These are phyloP conservation scores for Abrostola tripartita DNA, from an alignment of 2,888 invertebrate genomes.

Conservation along the genomic window DNA sequence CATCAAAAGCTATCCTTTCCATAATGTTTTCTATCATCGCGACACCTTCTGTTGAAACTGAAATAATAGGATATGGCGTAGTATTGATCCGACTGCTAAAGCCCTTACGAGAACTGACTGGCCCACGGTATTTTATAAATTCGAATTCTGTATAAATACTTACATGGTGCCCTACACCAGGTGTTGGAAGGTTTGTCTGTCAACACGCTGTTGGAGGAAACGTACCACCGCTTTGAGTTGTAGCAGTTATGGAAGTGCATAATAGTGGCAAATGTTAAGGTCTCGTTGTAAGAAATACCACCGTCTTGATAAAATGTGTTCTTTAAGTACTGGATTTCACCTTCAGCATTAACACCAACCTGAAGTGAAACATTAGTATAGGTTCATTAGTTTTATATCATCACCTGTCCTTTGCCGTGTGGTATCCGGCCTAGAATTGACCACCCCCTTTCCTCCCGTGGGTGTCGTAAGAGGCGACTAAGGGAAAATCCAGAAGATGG, in stretches of 20 bases:
- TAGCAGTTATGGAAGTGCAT: conserved; percentile 77
- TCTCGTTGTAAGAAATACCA: conserved; percentile 83
- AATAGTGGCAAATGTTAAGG: conserved; percentile 31
- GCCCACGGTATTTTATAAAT: too few species aligned
- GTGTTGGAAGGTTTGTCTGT: conserved; percentile 91
- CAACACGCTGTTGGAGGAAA: conserved; percentile 77
- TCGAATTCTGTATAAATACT: too few species aligned
- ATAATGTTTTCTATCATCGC: conserved; percentile 90
- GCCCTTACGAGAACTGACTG: too few species aligned
- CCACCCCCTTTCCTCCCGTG: too few species aligned
- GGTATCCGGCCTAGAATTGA: too few species aligned
- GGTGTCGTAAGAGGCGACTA: too few species aligned
- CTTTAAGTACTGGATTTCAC: conserved; percentile 90
- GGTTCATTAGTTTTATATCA: conserved; percentile 69
- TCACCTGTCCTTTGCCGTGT: too few species aligned
- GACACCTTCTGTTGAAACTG: conserved; percentile 89
- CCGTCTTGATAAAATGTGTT: conserved; percentile 82
- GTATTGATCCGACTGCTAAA: too few species aligned
- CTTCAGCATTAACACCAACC: conserved; percentile 86
- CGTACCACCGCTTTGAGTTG: conserved; percentile 86
- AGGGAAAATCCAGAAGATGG: too few species aligned
- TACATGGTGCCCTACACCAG: conserved; percentile 89
- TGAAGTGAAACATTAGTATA: conserved; percentile 6
- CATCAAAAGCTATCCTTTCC: conserved; percentile 89
- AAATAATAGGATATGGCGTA: conserved; percentile 28